Evolutionary conservation across 1,140 invertebrate species (phyloP).

Genomic region (Oscheius sp.): DNA sequence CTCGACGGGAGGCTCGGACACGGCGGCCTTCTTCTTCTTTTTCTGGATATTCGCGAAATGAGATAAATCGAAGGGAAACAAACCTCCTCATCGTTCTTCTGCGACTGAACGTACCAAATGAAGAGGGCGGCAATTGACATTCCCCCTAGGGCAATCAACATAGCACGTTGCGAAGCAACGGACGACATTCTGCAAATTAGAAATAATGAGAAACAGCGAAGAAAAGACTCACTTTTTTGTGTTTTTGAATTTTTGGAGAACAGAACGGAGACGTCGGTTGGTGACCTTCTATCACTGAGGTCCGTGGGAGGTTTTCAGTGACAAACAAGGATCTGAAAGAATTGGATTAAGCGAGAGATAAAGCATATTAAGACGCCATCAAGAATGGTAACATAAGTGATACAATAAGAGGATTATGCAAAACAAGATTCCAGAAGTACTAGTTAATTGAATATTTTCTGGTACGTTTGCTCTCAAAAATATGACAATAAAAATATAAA

Average conservation of each 20-base stretch:
- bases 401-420: too few species aligned
- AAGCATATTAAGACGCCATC: too few species aligned
- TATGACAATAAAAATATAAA: not conserved
- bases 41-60: not conserved
- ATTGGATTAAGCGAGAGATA: too few species aligned
- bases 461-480: too few species aligned
- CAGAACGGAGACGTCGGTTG: not conserved
- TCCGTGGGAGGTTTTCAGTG: not conserved
- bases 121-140: conserved; percentile 34
- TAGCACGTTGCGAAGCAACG: conserved; percentile 12
- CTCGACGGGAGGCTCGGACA: too few species aligned
- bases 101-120: conserved; percentile 18
- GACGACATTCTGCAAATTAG: conserved; percentile 26
- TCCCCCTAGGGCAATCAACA: conserved; percentile 26
- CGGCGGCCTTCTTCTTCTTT: conserved; percentile 5
- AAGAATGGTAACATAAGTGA: too few species aligned
- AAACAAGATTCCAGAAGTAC: too few species aligned
- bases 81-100: not conserved
- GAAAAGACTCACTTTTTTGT: not conserved
- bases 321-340: not conserved
- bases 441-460: too few species aligned
- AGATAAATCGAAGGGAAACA: not conserved
- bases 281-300: not conserved
- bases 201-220: not conserved
- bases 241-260: not conserved